Evolutionary conservation across 2,797 vertebrate species (phyloP).

Genomic region (Phataginus tricuspis): DNA sequence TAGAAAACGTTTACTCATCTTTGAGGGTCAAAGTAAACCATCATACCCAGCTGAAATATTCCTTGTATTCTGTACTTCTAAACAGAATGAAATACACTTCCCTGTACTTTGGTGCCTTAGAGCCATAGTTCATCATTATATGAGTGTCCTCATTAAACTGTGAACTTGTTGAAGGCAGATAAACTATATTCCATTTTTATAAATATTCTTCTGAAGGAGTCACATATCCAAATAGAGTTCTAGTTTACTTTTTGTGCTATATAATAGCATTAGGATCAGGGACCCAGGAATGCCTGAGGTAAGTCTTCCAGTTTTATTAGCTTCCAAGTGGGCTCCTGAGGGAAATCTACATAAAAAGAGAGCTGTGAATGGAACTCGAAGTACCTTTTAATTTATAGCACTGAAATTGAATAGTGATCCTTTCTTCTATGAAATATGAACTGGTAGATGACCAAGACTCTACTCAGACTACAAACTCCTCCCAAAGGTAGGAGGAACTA

Average conservation of each 20-base stretch:
- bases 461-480: neutral
- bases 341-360: neutral
- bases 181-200: neutral
- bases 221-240: neutral
- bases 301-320: neutral
- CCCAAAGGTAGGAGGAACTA: neutral
- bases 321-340: neutral
- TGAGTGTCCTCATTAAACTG: neutral
- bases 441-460: neutral
- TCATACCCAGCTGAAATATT: neutral
- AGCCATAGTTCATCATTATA: neutral
- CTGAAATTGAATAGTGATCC: neutral
- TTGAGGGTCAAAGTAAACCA: neutral
- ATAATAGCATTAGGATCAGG: neutral
- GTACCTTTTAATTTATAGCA: neutral
- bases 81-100: neutral
- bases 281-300: neutral
- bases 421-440: neutral
- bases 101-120: neutral
- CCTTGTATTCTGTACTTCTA: neutral
- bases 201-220: neutral
- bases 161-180: neutral
- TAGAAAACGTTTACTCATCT: neutral
- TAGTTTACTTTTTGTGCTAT: neutral
- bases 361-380: neutral